phyloP scores from a whole-genome alignment of 2,113 vertebrate genomes.

The Strix uralensis region DNA sequence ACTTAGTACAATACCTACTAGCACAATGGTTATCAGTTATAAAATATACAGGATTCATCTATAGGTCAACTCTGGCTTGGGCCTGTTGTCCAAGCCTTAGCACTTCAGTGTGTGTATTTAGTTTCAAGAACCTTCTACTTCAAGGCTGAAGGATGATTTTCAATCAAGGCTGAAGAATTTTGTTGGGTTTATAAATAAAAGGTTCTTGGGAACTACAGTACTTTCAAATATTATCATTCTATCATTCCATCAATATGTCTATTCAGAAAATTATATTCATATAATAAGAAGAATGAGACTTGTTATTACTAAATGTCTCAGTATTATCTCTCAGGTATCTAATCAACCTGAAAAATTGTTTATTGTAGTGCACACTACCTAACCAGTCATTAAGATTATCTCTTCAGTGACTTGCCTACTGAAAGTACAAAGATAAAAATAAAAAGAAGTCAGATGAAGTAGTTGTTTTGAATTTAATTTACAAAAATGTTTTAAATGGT shows the following conservation, averaged over 20 bases:
- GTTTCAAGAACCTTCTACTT: background rate
- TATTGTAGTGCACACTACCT: background rate
- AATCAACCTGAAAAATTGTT: background rate
- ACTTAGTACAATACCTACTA: too few species aligned
- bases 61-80: too few species aligned
- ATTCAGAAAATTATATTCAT: background rate
- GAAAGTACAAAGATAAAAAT: background rate
- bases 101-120: background rate
- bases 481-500: fast-evolving
- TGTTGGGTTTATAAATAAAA: background rate
- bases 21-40: too few species aligned
- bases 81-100: too few species aligned
- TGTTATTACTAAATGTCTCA: background rate
- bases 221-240: background rate
- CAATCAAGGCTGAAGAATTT: background rate
- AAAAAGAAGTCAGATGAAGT: background rate
- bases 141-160: background rate
- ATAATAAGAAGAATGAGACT: background rate
- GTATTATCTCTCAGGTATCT: background rate
- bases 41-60: too few species aligned
- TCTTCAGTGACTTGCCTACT: background rate
- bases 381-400: background rate
- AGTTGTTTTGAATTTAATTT: background rate
- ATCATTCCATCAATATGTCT: too few species aligned
- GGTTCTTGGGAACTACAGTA: background rate